Conservation (phyloP, 2,888 invertebrate species). For the Notodonta ziczac region DNA sequence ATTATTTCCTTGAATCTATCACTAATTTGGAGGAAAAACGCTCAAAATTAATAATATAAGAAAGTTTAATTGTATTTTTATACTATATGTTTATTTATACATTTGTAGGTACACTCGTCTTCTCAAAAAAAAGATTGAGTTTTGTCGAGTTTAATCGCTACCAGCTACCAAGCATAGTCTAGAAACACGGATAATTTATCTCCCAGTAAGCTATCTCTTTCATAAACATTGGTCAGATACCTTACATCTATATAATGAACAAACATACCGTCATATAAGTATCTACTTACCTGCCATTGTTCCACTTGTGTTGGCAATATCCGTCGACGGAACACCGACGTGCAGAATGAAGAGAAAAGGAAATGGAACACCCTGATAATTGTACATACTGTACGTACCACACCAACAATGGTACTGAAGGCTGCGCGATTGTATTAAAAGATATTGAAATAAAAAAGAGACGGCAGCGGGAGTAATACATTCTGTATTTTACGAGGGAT, state of each 20-base stretch:
- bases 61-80: no score
- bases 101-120: no score
- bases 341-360: slow-evolving; percentile 37
- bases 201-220: slow-evolving; percentile 26
- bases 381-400: slow-evolving; percentile 12
- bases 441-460: neutral
- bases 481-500: no score
- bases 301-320: slow-evolving; percentile 41
- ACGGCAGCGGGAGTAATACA: no score
- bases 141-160: no score
- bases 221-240: slow-evolving; percentile 8
- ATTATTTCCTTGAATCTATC: no score
- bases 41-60: no score
- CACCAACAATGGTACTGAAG: neutral
- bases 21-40: no score
- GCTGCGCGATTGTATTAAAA: neutral
- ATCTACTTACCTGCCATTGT: slow-evolving; percentile 34
- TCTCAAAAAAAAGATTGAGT: no score
- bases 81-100: no score
- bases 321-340: slow-evolving; percentile 33
- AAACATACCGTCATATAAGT: slow-evolving; percentile 8
- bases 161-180: no score
- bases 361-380: slow-evolving; percentile 35
- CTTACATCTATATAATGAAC: slow-evolving; percentile 7
- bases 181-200: neutral